phyloP scores from a whole-genome alignment of 1,140 invertebrate species.

The Dreissena polymorpha region DNA sequence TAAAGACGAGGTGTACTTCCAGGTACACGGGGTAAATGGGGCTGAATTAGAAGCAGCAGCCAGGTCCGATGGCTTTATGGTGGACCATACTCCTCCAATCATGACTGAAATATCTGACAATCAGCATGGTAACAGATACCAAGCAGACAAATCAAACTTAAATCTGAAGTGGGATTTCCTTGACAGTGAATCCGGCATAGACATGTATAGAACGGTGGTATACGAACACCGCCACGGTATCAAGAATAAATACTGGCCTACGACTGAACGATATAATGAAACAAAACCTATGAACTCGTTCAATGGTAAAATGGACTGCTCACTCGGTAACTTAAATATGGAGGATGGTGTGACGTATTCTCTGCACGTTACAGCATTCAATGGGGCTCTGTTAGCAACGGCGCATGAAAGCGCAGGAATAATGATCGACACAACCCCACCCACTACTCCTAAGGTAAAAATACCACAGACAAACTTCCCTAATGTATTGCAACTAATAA shows the following conservation, averaged over 20 bases:
- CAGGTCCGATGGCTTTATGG: constrained; percentile 11
- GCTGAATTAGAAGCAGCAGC: constrained; percentile 23
- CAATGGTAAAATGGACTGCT: not conserved
- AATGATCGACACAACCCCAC: constrained; percentile 27
- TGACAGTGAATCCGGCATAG: constrained; percentile 36
- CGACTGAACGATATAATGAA: not conserved
- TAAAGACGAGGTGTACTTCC: constrained; percentile 27
- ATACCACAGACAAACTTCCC: too few species aligned
- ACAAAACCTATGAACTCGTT: not conserved
- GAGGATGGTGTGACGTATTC: constrained; percentile 29
- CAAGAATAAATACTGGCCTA: constrained; percentile 26
- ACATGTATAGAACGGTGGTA: constrained; percentile 13
- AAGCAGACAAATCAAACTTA: constrained; percentile 13
- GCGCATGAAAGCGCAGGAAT: constrained; percentile 28
- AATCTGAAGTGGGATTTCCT: constrained; percentile 30
- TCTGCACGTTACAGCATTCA: constrained; percentile 37
- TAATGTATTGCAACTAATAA: too few species aligned
- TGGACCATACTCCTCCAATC: constrained; percentile 27
- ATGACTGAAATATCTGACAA: constrained; percentile 24
- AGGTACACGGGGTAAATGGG: constrained; percentile 29
- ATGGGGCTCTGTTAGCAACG: constrained; percentile 16
- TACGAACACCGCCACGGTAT: constrained; percentile 15
- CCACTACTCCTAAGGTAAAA: constrained; percentile 13
- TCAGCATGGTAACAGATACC: not conserved
- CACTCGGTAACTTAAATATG: constrained; percentile 3